Conservation (phyloP, 2,888 invertebrate species). For the Phasia obesa region DNA sequence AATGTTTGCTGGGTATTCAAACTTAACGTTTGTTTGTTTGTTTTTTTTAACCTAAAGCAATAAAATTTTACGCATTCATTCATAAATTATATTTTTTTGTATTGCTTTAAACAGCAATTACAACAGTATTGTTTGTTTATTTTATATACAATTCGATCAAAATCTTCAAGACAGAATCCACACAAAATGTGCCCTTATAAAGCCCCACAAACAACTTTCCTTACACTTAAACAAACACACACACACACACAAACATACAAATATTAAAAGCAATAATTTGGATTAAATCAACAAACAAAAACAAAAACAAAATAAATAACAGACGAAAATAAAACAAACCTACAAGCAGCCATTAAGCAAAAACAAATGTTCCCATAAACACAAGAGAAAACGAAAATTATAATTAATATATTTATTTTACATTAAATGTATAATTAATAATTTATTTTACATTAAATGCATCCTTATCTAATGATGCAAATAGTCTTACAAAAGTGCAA, state of each 20-base stretch:
- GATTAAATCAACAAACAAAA: not conserved
- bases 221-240: not conserved
- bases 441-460: too few species aligned
- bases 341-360: too few species aligned
- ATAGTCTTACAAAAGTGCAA: too few species aligned
- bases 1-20: too few species aligned
- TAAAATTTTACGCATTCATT: slow-evolving; percentile 60
- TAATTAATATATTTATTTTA: too few species aligned
- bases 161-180: slow-evolving; percentile 5
- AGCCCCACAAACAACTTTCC: slow-evolving; percentile 3
- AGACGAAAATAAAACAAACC: not conserved
- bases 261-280: slow-evolving; percentile 13
- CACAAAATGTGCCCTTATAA: not conserved
- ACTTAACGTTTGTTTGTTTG: not conserved
- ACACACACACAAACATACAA: not conserved
- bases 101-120: slow-evolving; percentile 4
- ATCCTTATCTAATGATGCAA: too few species aligned
- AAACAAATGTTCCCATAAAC: not conserved
- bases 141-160: slow-evolving; percentile 17
- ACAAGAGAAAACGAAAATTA: not conserved
- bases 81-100: slow-evolving; percentile 46
- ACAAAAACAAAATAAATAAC: not conserved
- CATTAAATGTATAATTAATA: too few species aligned
- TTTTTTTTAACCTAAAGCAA: not conserved
- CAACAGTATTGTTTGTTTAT: not conserved